These are phyloP conservation scores for Chaenodraco wilsoni DNA, from an alignment of 2,797 vertebrate genomes.

Conservation along the genomic window DNA sequence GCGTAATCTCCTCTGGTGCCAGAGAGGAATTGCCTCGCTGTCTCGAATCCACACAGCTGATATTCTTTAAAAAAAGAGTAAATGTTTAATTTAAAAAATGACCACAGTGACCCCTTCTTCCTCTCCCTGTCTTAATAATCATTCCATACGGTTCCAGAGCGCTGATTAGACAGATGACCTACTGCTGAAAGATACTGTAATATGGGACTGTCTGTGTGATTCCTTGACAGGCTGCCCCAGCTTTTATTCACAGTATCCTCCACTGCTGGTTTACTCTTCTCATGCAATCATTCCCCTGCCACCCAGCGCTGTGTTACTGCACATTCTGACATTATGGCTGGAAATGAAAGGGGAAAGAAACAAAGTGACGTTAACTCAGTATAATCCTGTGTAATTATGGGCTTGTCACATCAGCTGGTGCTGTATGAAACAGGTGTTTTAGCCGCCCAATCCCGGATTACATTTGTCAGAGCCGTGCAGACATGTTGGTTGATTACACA, in stretches of 20 bases:
- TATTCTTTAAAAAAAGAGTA: neutral
- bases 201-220: conserved; percentile 53
- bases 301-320: conserved; percentile 34
- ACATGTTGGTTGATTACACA: conserved; percentile 77
- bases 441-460: conserved; percentile 60
- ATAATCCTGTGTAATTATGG: conserved; percentile 77
- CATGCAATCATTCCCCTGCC: conserved; percentile 35
- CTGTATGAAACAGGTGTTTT: conserved; percentile 79
- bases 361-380: conserved; percentile 66
- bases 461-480: conserved; percentile 74
- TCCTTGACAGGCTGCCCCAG: conserved; percentile 57
- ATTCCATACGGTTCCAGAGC: conserved; percentile 50
- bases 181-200: conserved; percentile 73
- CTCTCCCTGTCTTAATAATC: conserved; percentile 62
- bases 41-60: conserved; percentile 5
- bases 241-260: conserved; percentile 54
- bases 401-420: conserved; percentile 74
- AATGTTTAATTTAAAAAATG: conserved; percentile 43
- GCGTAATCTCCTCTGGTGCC: conserved; percentile 49
- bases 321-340: conserved; percentile 55
- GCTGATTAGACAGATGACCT: conserved; percentile 74
- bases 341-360: conserved; percentile 73
- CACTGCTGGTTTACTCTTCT: conserved; percentile 36
- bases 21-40: conserved; percentile 33
- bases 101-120: conserved; percentile 46